A percentile compares a stretch with the other conserved stretches of the same genome.
Evolutionary conservation across 2,113 vertebrate genomes (phyloP).

Genomic region (Equus przewalskii): DNA sequence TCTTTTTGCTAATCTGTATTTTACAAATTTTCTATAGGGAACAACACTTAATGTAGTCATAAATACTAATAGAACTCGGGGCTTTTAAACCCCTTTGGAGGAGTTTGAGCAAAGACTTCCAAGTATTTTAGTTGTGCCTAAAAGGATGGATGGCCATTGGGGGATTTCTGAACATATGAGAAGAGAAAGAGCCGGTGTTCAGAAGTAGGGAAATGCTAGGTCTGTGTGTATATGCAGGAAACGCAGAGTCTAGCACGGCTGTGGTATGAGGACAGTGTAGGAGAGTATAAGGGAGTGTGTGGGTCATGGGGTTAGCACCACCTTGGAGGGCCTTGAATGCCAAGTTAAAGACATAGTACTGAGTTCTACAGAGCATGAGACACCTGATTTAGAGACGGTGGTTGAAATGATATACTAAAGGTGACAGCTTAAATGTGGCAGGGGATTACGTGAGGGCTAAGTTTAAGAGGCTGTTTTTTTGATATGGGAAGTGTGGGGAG

Average conservation of each 20-base stretch:
- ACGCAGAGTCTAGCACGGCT: neutral
- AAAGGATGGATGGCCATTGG: neutral
- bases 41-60: neutral
- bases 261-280: neutral
- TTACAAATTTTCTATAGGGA: conserved; percentile 33
- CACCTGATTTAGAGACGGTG: neutral
- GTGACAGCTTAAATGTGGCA: neutral
- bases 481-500: neutral
- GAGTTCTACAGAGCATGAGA: neutral
- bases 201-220: neutral
- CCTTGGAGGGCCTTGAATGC: neutral
- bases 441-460: neutral
- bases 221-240: neutral
- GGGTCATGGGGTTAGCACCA: neutral
- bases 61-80: neutral
- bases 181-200: neutral
- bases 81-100: neutral
- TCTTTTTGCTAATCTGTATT: conserved; percentile 2
- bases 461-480: neutral
- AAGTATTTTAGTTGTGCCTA: neutral
- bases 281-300: neutral
- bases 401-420: neutral
- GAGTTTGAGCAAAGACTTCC: neutral
- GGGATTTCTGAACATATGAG: neutral
- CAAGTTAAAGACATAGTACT: neutral